phyloP scores from a whole-genome alignment of 2,113 vertebrate genomes.

The Myrmecobius fasciatus region DNA sequence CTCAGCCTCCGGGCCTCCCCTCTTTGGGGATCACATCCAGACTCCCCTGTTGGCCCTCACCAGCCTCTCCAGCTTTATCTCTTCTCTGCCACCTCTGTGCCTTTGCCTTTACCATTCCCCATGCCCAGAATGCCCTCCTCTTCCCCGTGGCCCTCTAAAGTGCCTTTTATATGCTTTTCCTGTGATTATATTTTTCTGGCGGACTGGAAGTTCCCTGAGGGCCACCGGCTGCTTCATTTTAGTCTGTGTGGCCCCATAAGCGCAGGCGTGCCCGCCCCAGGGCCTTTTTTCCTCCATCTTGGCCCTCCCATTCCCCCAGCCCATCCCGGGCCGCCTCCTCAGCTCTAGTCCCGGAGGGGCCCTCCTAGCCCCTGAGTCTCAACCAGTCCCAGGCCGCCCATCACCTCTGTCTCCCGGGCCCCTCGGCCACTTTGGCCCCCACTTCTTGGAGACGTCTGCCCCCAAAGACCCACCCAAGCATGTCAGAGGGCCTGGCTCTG shows the following conservation, averaged over 20 bases:
- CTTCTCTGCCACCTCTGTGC: not conserved
- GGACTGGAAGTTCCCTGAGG: not conserved
- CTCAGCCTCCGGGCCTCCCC: not conserved
- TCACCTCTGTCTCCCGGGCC: too few species aligned
- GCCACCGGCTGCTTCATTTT: not conserved
- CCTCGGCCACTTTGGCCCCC: too few species aligned
- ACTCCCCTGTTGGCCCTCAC: not conserved
- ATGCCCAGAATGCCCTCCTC: not conserved
- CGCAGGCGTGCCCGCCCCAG: too few species aligned
- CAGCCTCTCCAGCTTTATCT: not conserved
- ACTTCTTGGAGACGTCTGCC: too few species aligned
- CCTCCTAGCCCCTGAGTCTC: too few species aligned
- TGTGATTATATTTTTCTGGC: not conserved
- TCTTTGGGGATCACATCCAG: not conserved
- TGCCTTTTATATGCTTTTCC: too few species aligned
- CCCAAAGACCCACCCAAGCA: not conserved
- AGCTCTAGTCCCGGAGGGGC: too few species aligned
- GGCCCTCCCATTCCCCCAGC: too few species aligned
- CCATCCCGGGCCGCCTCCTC: too few species aligned
- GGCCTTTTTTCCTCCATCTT: not conserved
- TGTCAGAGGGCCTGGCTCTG: not conserved
- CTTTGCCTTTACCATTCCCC: not conserved
- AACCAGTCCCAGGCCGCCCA: too few species aligned
- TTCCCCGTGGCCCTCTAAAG: not conserved
- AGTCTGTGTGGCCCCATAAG: not conserved